Conservation (phyloP, 2,888 invertebrate genomes). For the Mythimna impura region DNA sequence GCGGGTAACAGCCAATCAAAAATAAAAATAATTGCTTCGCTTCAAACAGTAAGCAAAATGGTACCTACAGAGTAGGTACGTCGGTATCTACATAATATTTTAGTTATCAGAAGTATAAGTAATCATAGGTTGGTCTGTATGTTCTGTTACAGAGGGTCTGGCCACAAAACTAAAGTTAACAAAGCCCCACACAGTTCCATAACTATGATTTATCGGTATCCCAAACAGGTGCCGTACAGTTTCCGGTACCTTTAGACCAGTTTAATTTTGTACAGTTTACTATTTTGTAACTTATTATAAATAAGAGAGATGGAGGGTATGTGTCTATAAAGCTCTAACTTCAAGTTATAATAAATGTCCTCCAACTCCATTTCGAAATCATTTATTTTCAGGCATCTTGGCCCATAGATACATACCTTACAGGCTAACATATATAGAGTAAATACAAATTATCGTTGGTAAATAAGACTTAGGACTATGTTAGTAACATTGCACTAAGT, state of each 20-base stretch:
- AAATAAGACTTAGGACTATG: too few species aligned
- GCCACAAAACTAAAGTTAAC: conserved; percentile 51
- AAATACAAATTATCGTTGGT: too few species aligned
- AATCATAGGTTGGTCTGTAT: conserved; percentile 7
- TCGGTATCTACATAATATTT: neutral
- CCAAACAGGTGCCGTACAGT: conserved; percentile 16
- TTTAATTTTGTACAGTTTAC: neutral
- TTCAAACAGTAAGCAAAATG: neutral
- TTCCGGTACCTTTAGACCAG: neutral
- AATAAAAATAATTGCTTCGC: neutral
- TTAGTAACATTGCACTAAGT: too few species aligned
- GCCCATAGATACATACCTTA: too few species aligned
- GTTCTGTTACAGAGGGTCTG: conserved; percentile 28
- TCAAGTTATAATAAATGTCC: too few species aligned
- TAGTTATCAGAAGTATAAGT: neutral
- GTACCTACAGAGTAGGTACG: neutral
- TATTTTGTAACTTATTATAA: too few species aligned
- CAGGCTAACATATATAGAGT: too few species aligned
- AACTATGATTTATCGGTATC: conserved; percentile 49
- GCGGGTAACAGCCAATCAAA: too few species aligned
- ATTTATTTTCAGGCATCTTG: too few species aligned
- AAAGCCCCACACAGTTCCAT: conserved; percentile 32
- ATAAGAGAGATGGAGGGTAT: too few species aligned
- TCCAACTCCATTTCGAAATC: too few species aligned
- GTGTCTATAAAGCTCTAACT: too few species aligned